Conservation (phyloP, 2,797 vertebrate species). For the Limnodromus scolopaceus region DNA sequence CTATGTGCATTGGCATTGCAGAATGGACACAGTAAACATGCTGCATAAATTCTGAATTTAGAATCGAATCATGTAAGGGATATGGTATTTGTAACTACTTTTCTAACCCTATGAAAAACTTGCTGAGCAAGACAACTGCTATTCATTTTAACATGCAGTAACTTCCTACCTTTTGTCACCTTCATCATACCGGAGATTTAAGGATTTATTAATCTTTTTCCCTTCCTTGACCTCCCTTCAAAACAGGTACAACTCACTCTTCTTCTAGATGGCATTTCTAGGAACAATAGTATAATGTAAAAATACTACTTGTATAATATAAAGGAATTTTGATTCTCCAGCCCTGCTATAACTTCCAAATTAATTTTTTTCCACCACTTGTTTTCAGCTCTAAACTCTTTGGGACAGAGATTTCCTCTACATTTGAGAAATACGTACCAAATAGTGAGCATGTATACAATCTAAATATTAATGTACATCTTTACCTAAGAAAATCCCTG, state of each 20-base stretch:
- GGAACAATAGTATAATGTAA: not conserved
- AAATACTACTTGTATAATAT: not conserved
- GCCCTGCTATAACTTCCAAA: not conserved
- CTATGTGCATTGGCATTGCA: not conserved
- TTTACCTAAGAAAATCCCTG: not conserved
- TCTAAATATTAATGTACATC: not conserved
- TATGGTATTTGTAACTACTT: not conserved
- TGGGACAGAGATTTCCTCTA: not conserved
- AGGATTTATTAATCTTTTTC: not conserved
- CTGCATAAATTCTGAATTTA: not conserved
- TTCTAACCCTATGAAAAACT: not conserved
- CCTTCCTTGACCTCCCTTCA: not conserved
- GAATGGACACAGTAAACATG: not conserved
- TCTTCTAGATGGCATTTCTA: not conserved
- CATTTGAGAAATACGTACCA: not conserved
- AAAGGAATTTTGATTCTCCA: not conserved
- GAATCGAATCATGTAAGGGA: not conserved
- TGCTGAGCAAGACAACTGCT: not conserved
- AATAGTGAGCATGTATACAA: not conserved
- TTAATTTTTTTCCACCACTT: accelerated
- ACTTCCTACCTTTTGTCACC: not conserved
- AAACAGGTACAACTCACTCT: not conserved
- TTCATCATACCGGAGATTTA: not conserved
- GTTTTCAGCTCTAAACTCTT: not conserved
- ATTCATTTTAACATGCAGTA: not conserved